These are phyloP conservation scores for Netelia fuscicornis DNA, from an alignment of 2,888 invertebrate genomes.

Conservation along the genomic window DNA sequence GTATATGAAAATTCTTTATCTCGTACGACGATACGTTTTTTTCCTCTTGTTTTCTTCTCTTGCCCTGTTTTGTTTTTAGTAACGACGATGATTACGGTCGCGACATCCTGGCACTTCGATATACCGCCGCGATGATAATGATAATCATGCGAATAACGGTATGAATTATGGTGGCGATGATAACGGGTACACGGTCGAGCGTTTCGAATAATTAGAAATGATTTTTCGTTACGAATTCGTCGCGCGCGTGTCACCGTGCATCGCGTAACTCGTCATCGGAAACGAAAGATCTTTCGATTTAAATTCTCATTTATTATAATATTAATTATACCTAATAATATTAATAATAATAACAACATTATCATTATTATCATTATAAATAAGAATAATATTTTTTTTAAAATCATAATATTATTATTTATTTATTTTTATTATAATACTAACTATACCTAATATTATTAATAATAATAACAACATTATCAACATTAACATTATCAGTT, in stretches of 20 bases:
- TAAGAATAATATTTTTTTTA: too few species aligned
- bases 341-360: too few species aligned
- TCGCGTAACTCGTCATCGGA: background rate
- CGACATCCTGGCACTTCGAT: background rate
- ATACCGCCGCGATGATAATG: background rate
- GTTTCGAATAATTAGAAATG: background rate
- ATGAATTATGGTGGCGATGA: background rate
- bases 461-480: too few species aligned
- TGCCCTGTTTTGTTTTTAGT: background rate
- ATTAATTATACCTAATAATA: too few species aligned
- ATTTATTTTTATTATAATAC: too few species aligned
- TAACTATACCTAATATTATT: too few species aligned
- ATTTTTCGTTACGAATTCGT: background rate
- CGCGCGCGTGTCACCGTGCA: background rate
- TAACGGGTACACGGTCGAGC: background rate
- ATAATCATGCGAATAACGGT: background rate
- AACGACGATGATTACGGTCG: background rate
- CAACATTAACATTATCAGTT: too few species aligned
- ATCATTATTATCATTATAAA: too few species aligned
- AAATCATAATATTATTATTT: too few species aligned
- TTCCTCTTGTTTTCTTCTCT: background rate
- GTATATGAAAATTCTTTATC: constrained; percentile 20
- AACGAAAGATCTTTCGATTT: background rate
- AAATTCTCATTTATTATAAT: background rate
- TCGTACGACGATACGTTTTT: background rate